Evolutionary conservation across 37 sponge, comb jelly and placozoan genomes (phyloP).

Genomic region (Halisarca cf. caerulea): DNA sequence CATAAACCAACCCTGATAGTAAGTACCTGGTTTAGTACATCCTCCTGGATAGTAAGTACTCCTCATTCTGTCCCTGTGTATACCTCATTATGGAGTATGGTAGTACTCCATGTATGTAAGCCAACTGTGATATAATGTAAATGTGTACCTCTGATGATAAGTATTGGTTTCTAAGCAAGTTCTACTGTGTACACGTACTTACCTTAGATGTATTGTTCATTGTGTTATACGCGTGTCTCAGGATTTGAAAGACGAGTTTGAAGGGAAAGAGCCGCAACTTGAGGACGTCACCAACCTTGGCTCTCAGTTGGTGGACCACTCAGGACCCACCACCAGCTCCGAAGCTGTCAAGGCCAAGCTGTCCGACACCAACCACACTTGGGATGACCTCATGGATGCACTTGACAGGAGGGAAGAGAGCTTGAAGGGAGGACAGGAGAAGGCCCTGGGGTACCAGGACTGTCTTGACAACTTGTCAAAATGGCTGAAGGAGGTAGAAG

Average conservation of each 20-base stretch:
- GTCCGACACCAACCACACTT: constrained; percentile 50
- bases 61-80: too few species aligned
- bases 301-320: constrained; percentile 46
- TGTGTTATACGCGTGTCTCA: not conserved
- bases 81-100: too few species aligned
- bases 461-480: constrained; percentile 25
- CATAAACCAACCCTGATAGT: too few species aligned
- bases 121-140: too few species aligned
- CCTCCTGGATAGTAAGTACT: too few species aligned
- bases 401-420: constrained; percentile 40
- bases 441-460: constrained; percentile 57
- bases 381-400: constrained; percentile 41
- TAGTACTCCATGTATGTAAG: too few species aligned
- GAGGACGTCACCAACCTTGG: constrained; percentile 48
- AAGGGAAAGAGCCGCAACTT: constrained; percentile 30
- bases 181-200: too few species aligned
- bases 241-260: constrained; percentile 45
- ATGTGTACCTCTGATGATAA: too few species aligned
- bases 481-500: constrained; percentile 59
- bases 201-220: not conserved
- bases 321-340: constrained; percentile 37
- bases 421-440: constrained; percentile 33
- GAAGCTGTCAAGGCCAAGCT: constrained; percentile 48
- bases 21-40: too few species aligned
- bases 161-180: too few species aligned